Percentiles rank a stretch among this genome's conserved stretches.
phyloP scores from a whole-genome alignment of 1,140 invertebrate species.

The Polyergus mexicanus region DNA sequence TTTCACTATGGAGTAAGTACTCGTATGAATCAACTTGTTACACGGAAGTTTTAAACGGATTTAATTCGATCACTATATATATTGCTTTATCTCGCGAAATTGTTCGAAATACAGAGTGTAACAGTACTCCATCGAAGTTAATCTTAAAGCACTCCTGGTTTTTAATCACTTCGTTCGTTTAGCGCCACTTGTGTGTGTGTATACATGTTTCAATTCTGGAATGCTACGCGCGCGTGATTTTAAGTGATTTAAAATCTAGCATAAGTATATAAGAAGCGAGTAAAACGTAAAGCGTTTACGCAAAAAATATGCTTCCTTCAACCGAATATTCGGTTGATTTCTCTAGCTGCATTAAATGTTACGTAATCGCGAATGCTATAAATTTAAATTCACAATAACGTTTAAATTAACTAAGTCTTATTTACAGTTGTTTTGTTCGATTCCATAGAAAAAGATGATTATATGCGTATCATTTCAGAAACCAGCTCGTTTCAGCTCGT shows the following conservation, averaged over 20 bases:
- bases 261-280: slow-evolving; percentile 56
- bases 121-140: slow-evolving; percentile 9
- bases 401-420: slow-evolving; percentile 82
- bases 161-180: slow-evolving; percentile 26
- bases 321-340: slow-evolving; percentile 57
- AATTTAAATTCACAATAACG: slow-evolving; percentile 71
- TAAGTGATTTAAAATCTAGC: slow-evolving; percentile 52
- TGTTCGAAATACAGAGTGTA: slow-evolving; percentile 9
- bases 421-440: slow-evolving; percentile 79
- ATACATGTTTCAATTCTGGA: neutral
- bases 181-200: slow-evolving; percentile 40
- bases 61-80: slow-evolving; percentile 31
- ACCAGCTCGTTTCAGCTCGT: slow-evolving; percentile 89
- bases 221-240: slow-evolving; percentile 44
- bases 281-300: slow-evolving; percentile 48
- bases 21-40: slow-evolving; percentile 67
- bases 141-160: slow-evolving; percentile 37
- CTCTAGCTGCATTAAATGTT: slow-evolving; percentile 62
- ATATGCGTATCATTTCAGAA: slow-evolving; percentile 82
- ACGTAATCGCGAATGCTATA: slow-evolving; percentile 72
- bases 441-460: slow-evolving; percentile 72
- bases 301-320: slow-evolving; percentile 59
- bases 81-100: slow-evolving; percentile 26
- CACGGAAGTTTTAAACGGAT: slow-evolving; percentile 29
- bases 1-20: slow-evolving; percentile 64